Evolutionary conservation across 1,140 invertebrate species (phyloP), one percentile per base, ranked within the genome.

Genomic region (Eurosta solidaginis): DNA sequence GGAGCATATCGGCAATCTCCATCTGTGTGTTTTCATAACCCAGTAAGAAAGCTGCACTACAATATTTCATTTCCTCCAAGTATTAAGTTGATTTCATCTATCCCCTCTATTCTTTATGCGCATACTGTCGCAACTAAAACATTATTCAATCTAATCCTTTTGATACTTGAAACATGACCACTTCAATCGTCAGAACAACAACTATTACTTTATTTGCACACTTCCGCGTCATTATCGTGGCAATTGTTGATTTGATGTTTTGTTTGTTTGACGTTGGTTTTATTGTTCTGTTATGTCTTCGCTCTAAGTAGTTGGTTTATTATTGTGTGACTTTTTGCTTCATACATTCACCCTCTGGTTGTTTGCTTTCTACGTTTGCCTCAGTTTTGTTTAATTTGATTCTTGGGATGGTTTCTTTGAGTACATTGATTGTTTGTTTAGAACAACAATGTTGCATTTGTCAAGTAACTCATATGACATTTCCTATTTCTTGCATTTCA

Each of bases 221-320:
- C 59, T 40, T 40, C 59, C 33, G 59, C 59, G 7, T 3, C 59
- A 68, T 40, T 40, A 20, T 68, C 20, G 12, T 20, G 59, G 33
- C 33, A 68, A n/a, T 68, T 68, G 59, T 68, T 68, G n/a, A 68
- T 29, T 17, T 68, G 59, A 9, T 68, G 59, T 29, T 68, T 9
- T 36, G 9, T 68, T 36, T 68, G 33, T 33, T 63, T 33, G n/a
- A 33, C n/a, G 33, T 20, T 40, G 36, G 2, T 54, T 54, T 20
- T 25, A 20, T 20, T 54, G 27, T 29, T 40, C 22, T 33, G 54
- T 68, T 40, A 7, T 40, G 59, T 40, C 20, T 42, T 1, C n/a
- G n/a, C n/a, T n/a, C 40, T 68, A 33, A 68, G 36, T 40, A 68
- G 59, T 68, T 40, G 59, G 59, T 68, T 68, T 68, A 68, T 68